These are phyloP conservation scores for Pseudorectes ferrugineus DNA, from an alignment of 2,113 vertebrate species.

Conservation along the genomic window DNA sequence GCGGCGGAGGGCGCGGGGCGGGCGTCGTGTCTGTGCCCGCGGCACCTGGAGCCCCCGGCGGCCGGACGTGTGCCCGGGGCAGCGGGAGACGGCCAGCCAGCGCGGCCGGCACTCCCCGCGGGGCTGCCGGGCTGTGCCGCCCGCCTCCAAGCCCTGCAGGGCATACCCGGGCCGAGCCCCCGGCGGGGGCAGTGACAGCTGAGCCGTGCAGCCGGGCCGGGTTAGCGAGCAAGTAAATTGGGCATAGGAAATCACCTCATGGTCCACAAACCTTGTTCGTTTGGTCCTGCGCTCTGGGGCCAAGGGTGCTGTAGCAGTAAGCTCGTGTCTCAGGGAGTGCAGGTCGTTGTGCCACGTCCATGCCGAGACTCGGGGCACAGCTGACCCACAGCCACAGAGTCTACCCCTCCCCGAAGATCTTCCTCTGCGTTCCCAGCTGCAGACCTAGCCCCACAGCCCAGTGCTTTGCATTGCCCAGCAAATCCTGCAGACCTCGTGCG, in stretches of 20 bases:
- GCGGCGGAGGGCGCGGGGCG: no score
- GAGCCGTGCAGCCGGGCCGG: not conserved
- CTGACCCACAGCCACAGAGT: not conserved
- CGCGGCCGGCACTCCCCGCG: not conserved
- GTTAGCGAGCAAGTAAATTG: fast-evolving
- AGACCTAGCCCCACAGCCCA: not conserved
- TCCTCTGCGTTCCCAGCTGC: not conserved
- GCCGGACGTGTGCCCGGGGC: not conserved
- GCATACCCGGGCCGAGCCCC: not conserved
- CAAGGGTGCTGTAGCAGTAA: not conserved
- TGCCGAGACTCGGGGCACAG: not conserved
- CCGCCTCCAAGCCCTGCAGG: not conserved
- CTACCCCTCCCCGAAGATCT: fast-evolving
- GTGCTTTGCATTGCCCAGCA: not conserved
- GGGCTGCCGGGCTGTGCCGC: not conserved
- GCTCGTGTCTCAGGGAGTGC: fast-evolving
- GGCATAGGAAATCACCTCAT: fast-evolving
- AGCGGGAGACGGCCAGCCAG: not conserved
- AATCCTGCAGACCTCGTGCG: not conserved
- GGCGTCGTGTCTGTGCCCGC: not conserved
- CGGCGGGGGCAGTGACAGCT: not conserved
- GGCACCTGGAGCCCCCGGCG: not conserved
- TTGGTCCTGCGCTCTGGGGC: no score
- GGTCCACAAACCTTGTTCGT: fast-evolving
- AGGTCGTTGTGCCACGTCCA: fast-evolving